Base-by-base conservation (phyloP, 2,797 vertebrate genomes). In the Cephalopachus bancanus region DNA sequence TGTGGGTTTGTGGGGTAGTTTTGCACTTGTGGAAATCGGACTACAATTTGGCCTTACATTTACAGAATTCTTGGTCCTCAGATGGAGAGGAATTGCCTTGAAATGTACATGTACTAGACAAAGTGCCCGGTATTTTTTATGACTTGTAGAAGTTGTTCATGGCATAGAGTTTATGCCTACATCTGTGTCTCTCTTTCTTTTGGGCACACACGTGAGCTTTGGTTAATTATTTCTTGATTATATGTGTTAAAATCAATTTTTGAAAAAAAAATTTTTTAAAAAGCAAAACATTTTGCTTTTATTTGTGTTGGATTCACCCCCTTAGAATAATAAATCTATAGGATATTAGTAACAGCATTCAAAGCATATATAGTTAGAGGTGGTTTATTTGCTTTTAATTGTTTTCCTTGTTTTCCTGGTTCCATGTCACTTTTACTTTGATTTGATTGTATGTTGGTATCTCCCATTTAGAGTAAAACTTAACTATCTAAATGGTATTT, bases 201-300 rank as follows among this genome's bases (percentile, higher is more conserved):
- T 60, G n/a, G 24, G 72, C n/a, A 74, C 37, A 44, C 17, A 53
- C 64, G 62, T 8, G 5, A 49, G 20, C 5, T 60, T 83, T 83
- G 55, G 20, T 57, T 74, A 10, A 67, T 78, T 75, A 80, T 57
- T 80, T 95, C 51, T 89, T 91, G 75, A 64, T 83, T 81, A 5
- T 76, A 67, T 30, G 90, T 88, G n/a, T 10, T 88, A 69, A 62
- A 86, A 69, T 87, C 51, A 12, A 3, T 83, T 88, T 92, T 78
- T 19, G 17, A 5, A 28, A n/a, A 17, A 30, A 57, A 49, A 44
- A 44, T 44, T 44, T 44, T 44, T 44, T 44, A 44, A 78, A 28
- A n/a, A n/a, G 17, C 60, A 60, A 65, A 65, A 5, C 10, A 44
- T 11, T 53, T 55, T 91, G n/a, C 22, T 92, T 74, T 74, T 51